Evolutionary conservation across 2,113 vertebrate genomes (phyloP), one percentile per base, ranked within the genome.

Genomic region (Vicugna pacos): DNA sequence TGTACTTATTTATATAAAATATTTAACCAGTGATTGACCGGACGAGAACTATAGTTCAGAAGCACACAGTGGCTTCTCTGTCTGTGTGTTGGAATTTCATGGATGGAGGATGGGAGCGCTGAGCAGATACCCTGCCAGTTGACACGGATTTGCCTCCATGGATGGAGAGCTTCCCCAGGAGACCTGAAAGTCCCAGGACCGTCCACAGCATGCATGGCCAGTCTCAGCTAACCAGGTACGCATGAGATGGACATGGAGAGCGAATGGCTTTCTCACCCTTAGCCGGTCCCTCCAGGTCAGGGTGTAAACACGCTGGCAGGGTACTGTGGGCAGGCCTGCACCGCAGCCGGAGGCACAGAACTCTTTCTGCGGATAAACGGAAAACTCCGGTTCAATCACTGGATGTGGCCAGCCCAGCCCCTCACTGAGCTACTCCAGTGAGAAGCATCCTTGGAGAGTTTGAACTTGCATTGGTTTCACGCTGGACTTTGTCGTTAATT

Each of bases 281-380:
- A n/a, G 94, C 90, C 94, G 96, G 48, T 96, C 95, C 92, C 88
- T 97, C 96, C 97, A 95, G 91, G 84, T 98, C 97, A 97, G 91
- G 95, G 97, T 67, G 84, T 97, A 77, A 96, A 30, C 80, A 64
- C 81, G 90, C 93, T 87, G 96, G 97, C 96, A 90, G 97, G 87
- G 92, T 48, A 69, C 95, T 97, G 90, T 22, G 97, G 67, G 84
- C 90, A 93, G 94, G 96, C 97, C 97, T 96, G 97, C 93, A 19
- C 93, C 85, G 97, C 84, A 56, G 94, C 95, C 5, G 96, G 96
- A 82, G 24, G 62, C 85, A 95, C 95, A 98, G 96, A 97, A 97
- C 94, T 96, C n/a, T 50, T 85, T 97, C 97, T 98, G 97, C 87
- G 94, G 91, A 97, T 91, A 97, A 90, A 98, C 46, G 97, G 97